Conservation (phyloP, 2,888 invertebrate genomes). For the Papilio gigon region DNA sequence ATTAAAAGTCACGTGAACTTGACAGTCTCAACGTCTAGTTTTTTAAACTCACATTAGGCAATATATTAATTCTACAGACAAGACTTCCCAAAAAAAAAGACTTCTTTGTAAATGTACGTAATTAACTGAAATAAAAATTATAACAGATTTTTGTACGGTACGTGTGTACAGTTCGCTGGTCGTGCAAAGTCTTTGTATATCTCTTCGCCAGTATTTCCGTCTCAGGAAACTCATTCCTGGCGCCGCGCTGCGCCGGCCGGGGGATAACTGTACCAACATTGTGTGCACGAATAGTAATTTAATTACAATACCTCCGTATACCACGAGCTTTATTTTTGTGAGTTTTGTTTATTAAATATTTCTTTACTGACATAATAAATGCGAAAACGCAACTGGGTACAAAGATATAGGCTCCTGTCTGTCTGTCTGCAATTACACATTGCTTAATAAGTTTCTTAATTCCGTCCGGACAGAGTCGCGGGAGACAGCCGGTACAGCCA, state of each 20-base stretch:
- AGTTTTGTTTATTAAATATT: not conserved
- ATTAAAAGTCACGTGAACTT: not conserved
- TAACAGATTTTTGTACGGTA: not conserved
- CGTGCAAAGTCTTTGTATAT: not conserved
- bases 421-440: no score
- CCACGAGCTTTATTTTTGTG: not conserved
- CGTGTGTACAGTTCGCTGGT: not conserved
- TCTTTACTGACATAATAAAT: no score
- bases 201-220: not conserved
- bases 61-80: no score
- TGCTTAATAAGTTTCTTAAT: no score
- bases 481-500: no score
- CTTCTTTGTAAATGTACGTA: no score
- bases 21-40: not conserved
- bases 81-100: no score
- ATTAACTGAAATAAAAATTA: not conserved
- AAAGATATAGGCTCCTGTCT: not conserved
- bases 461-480: no score
- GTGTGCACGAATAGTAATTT: not conserved
- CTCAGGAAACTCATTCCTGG: not conserved
- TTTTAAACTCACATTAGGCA: no score
- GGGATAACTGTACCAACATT: not conserved
- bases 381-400: no score
- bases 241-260: not conserved
- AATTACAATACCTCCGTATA: constrained; percentile 8